These are phyloP conservation scores for Anguilla megastoma DNA, from an alignment of 2,797 vertebrate species.

Conservation along the genomic window DNA sequence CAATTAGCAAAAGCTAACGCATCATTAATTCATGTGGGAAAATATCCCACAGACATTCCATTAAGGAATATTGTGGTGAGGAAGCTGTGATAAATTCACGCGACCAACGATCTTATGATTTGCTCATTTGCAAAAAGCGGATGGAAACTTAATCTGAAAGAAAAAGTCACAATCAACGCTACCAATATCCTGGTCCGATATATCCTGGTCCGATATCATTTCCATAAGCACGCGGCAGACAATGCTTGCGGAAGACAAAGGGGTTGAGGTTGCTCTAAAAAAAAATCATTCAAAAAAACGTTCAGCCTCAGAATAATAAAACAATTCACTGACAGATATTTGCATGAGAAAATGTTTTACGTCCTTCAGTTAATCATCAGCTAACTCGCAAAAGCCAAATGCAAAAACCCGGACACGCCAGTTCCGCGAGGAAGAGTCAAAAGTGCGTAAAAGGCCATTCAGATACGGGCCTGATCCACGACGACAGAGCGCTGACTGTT, in stretches of 20 bases:
- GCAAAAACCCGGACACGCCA: neutral
- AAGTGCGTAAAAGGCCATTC: neutral
- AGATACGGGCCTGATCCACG: neutral
- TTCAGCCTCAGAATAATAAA: neutral
- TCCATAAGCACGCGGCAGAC: neutral
- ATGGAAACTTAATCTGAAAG: neutral
- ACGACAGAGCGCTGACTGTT: neutral
- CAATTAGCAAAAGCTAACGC: neutral
- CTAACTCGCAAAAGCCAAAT: neutral
- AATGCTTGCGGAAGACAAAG: neutral
- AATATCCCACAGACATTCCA: neutral
- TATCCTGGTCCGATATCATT: neutral
- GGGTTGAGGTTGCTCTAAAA: too few relatives aligned
- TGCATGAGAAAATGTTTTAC: neutral
- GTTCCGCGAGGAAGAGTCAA: neutral
- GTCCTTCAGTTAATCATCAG: neutral
- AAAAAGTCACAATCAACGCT: neutral
- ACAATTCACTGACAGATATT: neutral
- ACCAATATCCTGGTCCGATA: neutral
- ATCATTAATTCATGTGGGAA: neutral
- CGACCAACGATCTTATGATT: neutral
- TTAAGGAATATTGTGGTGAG: neutral
- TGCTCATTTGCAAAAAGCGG: neutral
- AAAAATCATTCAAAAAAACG: too few relatives aligned
- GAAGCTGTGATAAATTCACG: neutral